Conservation (phyloP, 2,113 vertebrate species). For the Rhynchomys soricoides region DNA sequence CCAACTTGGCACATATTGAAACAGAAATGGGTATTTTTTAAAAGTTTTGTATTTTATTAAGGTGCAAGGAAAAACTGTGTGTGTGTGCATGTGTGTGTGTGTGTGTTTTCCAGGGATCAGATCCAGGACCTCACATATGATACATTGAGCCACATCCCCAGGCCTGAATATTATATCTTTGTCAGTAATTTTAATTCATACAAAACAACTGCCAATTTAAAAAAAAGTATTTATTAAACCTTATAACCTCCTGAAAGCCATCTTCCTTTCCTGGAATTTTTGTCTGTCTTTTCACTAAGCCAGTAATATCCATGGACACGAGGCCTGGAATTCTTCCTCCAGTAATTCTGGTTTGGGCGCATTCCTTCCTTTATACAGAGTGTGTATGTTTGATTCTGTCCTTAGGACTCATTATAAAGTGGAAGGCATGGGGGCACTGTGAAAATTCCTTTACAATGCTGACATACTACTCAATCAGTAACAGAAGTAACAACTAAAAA, state of each 20-base stretch:
- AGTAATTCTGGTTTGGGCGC: background rate
- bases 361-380: background rate
- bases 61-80: background rate
- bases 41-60: conserved; percentile 36
- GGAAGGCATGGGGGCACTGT: background rate
- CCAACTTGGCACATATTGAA: conserved; percentile 37
- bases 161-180: background rate
- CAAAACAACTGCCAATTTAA: background rate
- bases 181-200: conserved; percentile 31
- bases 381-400: background rate
- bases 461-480: background rate
- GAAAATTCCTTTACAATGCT: background rate
- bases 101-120: background rate
- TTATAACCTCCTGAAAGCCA: background rate
- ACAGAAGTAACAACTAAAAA: background rate
- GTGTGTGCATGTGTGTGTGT: background rate
- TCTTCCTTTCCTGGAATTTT: background rate
- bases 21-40: background rate
- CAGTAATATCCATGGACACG: background rate
- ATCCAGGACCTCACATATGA: background rate
- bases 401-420: background rate
- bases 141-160: background rate
- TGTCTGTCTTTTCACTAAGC: background rate
- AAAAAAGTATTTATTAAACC: background rate
- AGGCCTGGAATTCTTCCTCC: background rate